Base-by-base conservation (phyloP, 2,113 vertebrate genomes). In the Menura novaehollandiae region DNA sequence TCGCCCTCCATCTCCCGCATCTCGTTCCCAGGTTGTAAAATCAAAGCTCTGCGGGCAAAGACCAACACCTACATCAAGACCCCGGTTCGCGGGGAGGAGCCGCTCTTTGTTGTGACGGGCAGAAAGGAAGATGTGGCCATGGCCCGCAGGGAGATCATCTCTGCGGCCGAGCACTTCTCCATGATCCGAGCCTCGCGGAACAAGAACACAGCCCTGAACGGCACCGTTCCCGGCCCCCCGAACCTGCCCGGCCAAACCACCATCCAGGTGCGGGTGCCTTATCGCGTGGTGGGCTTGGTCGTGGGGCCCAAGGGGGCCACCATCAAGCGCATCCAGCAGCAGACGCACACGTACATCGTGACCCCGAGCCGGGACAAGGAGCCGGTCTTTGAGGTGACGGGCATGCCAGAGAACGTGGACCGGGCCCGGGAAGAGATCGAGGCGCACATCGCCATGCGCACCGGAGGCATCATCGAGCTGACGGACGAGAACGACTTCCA, bases 31-130 rank as follows among this genome's bases (percentile, higher is more conserved):
- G 99, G 99, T 98, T 99, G 99, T 97, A 99, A 99, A 98, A 99
- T 99, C 98, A 99, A 99, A 98, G 99, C 99, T 66, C 98, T 99
- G 97, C 98, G 99, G 98, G 99, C 99, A 9, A 99, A 99, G 98
- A 99, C 99, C 98, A 99, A 99, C 98, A 99, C 99, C 95, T 99
- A 99, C 95, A 99, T 99, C 97, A 99, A 99, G 98, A 99, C 99
- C 86, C 99, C 99, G 4, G 99, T 99, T 68, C 99, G 99, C 49
- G 99, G 99, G 91, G 99, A 99, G 98, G 99, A 99, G 98, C 99
- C 99, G n/a, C 99, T 99, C 89, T 99, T 99, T 93, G 99, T 99
- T 97, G 99, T 99, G 97, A 99, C 99, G 26, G 99, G 99, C 96
- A 98, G 99, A 97, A 98, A 99, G 97, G 99, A 99, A 97, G 99